These are phyloP conservation scores for Micropoecilia bifurca DNA, from an alignment of 2,797 vertebrate species.

Conservation along the genomic window DNA sequence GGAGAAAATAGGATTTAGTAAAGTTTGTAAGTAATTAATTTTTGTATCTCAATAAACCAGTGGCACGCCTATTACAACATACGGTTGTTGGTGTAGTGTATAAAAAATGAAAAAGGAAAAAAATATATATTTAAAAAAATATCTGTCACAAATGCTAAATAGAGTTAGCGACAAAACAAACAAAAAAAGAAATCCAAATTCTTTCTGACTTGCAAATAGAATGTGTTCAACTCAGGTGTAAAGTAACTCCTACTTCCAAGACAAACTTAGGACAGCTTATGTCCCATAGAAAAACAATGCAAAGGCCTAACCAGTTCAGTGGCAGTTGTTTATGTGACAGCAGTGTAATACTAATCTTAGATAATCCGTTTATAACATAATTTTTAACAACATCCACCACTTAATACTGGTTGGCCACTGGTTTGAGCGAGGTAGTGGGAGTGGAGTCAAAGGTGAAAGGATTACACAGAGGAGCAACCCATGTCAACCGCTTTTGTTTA, in stretches of 20 bases:
- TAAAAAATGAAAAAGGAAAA: not conserved
- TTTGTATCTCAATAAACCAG: not conserved
- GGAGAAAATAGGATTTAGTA: not conserved
- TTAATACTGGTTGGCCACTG: not conserved
- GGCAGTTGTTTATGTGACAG: not conserved
- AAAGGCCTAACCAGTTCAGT: not conserved
- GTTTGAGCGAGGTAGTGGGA: conserved; percentile 18
- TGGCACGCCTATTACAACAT: not conserved
- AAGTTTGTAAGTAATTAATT: not conserved
- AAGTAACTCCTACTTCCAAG: not conserved
- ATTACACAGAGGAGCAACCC: conserved; percentile 57
- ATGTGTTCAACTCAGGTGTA: not conserved
- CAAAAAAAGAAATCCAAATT: not conserved
- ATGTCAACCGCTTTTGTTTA: conserved; percentile 50
- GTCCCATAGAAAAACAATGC: not conserved
- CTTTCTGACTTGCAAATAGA: not conserved
- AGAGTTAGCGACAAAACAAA: not conserved
- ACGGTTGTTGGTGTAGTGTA: not conserved
- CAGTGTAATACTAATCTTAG: not conserved
- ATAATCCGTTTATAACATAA: not conserved
- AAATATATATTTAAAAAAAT: not conserved
- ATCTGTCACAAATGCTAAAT: not conserved
- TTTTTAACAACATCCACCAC: not conserved
- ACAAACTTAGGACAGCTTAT: not conserved
- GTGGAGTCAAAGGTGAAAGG: conserved; percentile 61